phyloP scores from a whole-genome alignment of 2,888 invertebrate species.

The Andrena marginata region DNA sequence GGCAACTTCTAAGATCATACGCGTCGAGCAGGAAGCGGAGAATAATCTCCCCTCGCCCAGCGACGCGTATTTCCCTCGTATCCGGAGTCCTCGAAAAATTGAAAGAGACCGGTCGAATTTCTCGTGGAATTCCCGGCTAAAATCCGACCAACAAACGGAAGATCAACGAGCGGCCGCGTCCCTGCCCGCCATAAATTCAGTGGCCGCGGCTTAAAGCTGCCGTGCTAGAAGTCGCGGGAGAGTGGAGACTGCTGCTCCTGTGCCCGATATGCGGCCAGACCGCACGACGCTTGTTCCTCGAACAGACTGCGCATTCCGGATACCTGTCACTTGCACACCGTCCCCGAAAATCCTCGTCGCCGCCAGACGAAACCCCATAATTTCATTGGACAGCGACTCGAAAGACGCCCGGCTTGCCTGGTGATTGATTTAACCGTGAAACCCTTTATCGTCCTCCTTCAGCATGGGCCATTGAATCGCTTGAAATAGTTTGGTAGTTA shows the following conservation, averaged over 20 bases:
- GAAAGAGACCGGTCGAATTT: slow-evolving; percentile 8
- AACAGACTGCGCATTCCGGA: slow-evolving; percentile 41
- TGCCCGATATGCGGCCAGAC: slow-evolving; percentile 50
- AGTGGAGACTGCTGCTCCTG: slow-evolving; percentile 30
- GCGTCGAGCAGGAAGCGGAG: background rate
- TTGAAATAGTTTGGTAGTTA: no score
- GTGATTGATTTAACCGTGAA: background rate
- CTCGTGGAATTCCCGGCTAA: background rate
- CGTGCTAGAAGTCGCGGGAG: slow-evolving; percentile 19
- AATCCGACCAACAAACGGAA: slow-evolving; percentile 12
- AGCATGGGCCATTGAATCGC: no score
- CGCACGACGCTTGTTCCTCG: slow-evolving; percentile 59
- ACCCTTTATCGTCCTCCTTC: no score
- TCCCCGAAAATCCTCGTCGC: slow-evolving; percentile 44
- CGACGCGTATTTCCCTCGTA: background rate
- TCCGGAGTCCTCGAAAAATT: background rate
- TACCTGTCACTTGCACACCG: slow-evolving; percentile 52
- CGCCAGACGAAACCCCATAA: slow-evolving; percentile 49
- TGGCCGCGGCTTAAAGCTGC: slow-evolving; percentile 42
- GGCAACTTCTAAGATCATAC: background rate
- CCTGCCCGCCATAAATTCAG: slow-evolving; percentile 33
- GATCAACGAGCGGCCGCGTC: slow-evolving; percentile 7
- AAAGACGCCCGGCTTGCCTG: background rate
- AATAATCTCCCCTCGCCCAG: background rate
- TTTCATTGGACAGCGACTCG: slow-evolving; percentile 27